Percentiles rank a stretch among this genome's conserved stretches.
These are phyloP conservation scores for Medauroidea extradentata DNA, from an alignment of 1,140 invertebrate genomes.

Conservation along the genomic window DNA sequence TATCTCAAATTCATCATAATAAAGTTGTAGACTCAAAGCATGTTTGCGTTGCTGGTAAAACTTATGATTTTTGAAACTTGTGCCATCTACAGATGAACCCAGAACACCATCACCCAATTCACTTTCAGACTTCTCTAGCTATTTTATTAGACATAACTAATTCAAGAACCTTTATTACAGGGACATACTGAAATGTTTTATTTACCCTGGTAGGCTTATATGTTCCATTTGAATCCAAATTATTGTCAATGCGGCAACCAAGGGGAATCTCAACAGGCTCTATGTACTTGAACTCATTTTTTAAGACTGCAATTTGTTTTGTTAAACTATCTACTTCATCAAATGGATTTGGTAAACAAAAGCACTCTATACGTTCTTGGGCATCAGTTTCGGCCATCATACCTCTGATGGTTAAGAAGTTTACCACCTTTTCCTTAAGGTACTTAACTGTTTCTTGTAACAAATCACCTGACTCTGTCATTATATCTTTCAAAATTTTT, in stretches of 20 bases:
- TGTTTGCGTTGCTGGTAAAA: background rate
- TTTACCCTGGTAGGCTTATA: too few species aligned
- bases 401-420: background rate
- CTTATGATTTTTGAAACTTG: background rate
- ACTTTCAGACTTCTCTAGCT: background rate
- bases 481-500: background rate
- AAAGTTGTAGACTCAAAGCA: constrained; percentile 4
- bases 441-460: background rate
- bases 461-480: background rate
- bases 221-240: background rate
- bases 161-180: background rate
- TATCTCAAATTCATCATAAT: constrained; percentile 19
- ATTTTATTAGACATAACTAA: background rate
- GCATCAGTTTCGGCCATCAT: background rate
- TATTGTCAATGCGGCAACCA: background rate
- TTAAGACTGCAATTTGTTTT: background rate
- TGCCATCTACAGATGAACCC: background rate
- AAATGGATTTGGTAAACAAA: background rate
- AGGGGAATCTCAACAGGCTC: background rate
- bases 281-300: background rate
- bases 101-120: background rate
- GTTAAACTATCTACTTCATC: background rate
- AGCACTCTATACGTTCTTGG: background rate
- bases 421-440: background rate
- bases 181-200: constrained; percentile 1